Percentiles rank a stretch among this genome's conserved stretches.
Evolutionary conservation across 2,888 invertebrate species (phyloP).

Genomic region (Pseudococcus longispinus): DNA sequence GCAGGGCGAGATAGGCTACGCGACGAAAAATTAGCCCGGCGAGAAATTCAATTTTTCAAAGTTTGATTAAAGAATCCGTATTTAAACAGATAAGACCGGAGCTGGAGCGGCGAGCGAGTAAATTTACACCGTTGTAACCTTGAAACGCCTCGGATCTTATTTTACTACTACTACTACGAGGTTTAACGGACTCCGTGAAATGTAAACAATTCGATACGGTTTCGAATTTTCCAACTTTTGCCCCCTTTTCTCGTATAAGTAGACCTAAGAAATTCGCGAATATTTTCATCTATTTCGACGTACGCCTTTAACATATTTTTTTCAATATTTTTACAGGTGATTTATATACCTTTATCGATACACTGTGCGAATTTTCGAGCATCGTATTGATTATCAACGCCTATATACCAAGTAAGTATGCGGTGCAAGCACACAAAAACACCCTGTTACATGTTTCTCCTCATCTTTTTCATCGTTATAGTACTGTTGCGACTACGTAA

Average conservation of each 20-base stretch:
- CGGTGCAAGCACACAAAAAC: not conserved
- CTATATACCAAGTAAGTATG: not conserved
- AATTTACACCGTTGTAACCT: conserved; percentile 7
- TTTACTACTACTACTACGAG: not conserved
- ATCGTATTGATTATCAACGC: not conserved
- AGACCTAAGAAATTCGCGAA: too few relatives aligned
- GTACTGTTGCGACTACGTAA: not conserved
- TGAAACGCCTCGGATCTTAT: not conserved
- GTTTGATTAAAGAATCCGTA: conserved; percentile 19
- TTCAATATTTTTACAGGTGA: not conserved
- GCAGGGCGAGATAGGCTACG: not conserved
- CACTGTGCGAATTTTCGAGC: not conserved
- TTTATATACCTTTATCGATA: not conserved
- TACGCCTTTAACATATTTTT: not conserved
- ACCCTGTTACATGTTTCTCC: not conserved
- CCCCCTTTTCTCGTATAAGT: too few relatives aligned
- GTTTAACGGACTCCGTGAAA: not conserved
- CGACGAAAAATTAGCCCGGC: not conserved
- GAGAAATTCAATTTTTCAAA: conserved; percentile 26
- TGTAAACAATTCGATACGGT: not conserved
- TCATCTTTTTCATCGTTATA: not conserved
- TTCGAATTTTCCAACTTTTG: not conserved
- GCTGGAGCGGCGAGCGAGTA: not conserved
- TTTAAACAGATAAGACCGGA: not conserved
- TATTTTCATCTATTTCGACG: not conserved